phyloP scores from a whole-genome alignment of 1,140 invertebrate genomes.

The Patella vulgata region DNA sequence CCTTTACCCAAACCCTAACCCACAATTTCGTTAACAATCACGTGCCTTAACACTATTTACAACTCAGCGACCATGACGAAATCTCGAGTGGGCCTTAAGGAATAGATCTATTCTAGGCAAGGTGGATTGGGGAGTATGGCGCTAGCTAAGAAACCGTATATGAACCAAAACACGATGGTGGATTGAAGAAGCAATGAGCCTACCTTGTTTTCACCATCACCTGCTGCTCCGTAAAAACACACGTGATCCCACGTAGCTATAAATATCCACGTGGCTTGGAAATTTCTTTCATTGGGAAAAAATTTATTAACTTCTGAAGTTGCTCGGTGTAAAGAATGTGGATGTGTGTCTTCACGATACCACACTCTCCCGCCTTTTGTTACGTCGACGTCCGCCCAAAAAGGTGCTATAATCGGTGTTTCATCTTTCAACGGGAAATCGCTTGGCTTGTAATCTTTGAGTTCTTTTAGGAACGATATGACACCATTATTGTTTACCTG shows the following conservation, averaged over 20 bases:
- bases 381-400: slow-evolving; percentile 52
- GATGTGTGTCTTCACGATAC: slow-evolving; percentile 32
- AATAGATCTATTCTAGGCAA: too few species aligned
- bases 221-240: slow-evolving; percentile 44
- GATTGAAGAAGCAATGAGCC: too few species aligned
- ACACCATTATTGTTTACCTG: slow-evolving; percentile 57
- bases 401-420: slow-evolving; percentile 41
- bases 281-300: slow-evolving; percentile 32
- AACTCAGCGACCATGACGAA: too few species aligned
- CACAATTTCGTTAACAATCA: too few species aligned
- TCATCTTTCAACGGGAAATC: slow-evolving; percentile 40
- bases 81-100: too few species aligned
- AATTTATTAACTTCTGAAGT: slow-evolving; percentile 35
- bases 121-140: too few species aligned
- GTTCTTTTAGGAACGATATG: slow-evolving; percentile 43
- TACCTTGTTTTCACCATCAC: slow-evolving; percentile 31
- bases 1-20: too few species aligned
- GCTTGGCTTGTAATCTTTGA: slow-evolving; percentile 39
- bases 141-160: too few species aligned
- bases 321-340: slow-evolving; percentile 11
- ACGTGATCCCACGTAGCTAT: slow-evolving; percentile 52
- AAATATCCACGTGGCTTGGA: slow-evolving; percentile 49
- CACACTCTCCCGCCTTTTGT: slow-evolving; percentile 33
- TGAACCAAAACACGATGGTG: too few species aligned
- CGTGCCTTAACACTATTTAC: too few species aligned